Evolutionary conservation across 2,113 vertebrate genomes (phyloP).

Genomic region (Poeciliopsis prolifica): DNA sequence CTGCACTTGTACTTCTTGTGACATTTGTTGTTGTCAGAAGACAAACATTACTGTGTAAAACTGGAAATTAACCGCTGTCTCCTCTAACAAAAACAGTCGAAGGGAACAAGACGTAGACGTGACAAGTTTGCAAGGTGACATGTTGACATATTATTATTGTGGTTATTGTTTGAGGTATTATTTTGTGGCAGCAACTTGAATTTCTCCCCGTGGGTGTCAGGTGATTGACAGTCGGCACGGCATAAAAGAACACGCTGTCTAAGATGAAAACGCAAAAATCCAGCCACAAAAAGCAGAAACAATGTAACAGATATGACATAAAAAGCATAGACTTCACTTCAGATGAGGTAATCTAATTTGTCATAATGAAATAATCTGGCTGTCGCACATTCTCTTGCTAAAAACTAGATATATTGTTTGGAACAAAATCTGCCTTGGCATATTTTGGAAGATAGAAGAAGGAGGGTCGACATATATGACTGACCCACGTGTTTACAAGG

Average conservation of each 20-base stretch:
- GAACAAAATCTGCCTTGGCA: background rate
- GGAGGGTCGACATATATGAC: background rate
- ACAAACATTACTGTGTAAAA: constrained; percentile 31
- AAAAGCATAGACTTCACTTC: constrained; percentile 7
- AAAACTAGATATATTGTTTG: background rate
- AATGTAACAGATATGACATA: constrained; percentile 32
- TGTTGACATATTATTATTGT: constrained; percentile 56
- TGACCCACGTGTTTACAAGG: constrained; percentile 14
- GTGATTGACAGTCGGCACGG: constrained; percentile 65
- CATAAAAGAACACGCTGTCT: constrained; percentile 50
- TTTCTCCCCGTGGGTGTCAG: constrained; percentile 52
- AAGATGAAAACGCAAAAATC: constrained; percentile 56
- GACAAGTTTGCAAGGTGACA: constrained; percentile 61
- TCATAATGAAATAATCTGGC: constrained; percentile 16
- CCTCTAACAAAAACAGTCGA: constrained; percentile 25
- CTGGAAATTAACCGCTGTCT: constrained; percentile 45
- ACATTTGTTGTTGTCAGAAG: constrained; percentile 28
- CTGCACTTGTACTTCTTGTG: constrained; percentile 9
- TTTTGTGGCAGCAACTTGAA: constrained; percentile 58
- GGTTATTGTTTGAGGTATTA: constrained; percentile 67
- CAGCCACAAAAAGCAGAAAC: constrained; percentile 26
- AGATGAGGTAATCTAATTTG: constrained; percentile 22
- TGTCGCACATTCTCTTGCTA: background rate
- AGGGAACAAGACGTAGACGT: constrained; percentile 43
- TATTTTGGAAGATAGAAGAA: constrained; percentile 14